These are phyloP conservation scores for Copidosoma aretas DNA, from an alignment of 2,888 invertebrate species.

Conservation along the genomic window DNA sequence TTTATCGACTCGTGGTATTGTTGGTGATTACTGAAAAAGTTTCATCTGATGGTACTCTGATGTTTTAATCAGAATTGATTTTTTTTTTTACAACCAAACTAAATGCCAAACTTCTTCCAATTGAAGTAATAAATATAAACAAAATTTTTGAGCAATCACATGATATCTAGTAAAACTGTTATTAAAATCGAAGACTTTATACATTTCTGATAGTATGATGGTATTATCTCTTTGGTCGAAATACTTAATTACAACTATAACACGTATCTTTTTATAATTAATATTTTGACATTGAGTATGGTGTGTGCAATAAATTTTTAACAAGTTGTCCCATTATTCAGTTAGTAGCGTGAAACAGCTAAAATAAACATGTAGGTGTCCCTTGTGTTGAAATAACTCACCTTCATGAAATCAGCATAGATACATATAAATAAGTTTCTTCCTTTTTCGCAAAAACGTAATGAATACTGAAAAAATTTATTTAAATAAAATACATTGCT, in stretches of 20 bases:
- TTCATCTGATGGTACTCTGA: neutral
- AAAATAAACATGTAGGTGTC: slow-evolving; percentile 17
- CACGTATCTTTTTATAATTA: too few relatives aligned
- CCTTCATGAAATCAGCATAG: slow-evolving; percentile 26
- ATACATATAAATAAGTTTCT: slow-evolving; percentile 17
- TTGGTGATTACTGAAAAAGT: neutral
- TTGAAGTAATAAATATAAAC: too few relatives aligned
- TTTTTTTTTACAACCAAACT: too few relatives aligned
- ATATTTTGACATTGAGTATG: neutral
- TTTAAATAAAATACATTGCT: neutral
- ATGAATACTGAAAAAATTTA: neutral
- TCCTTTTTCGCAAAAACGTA: slow-evolving; percentile 1
- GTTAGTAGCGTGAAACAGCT: slow-evolving; percentile 1
- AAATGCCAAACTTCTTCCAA: too few relatives aligned
- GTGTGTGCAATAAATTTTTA: neutral
- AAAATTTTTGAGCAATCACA: too few relatives aligned
- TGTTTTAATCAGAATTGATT: neutral
- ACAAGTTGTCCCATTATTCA: neutral
- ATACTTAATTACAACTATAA: too few relatives aligned
- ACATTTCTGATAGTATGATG: too few relatives aligned
- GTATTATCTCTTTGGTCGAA: too few relatives aligned
- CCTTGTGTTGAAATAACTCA: slow-evolving; percentile 15
- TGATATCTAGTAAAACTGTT: too few relatives aligned
- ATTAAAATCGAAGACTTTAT: too few relatives aligned
- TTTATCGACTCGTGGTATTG: slow-evolving; percentile 18